Percentiles rank a stretch among this genome's conserved stretches.
phyloP scores from a whole-genome alignment of 2,113 vertebrate genomes.

The Nymphicus hollandicus region DNA sequence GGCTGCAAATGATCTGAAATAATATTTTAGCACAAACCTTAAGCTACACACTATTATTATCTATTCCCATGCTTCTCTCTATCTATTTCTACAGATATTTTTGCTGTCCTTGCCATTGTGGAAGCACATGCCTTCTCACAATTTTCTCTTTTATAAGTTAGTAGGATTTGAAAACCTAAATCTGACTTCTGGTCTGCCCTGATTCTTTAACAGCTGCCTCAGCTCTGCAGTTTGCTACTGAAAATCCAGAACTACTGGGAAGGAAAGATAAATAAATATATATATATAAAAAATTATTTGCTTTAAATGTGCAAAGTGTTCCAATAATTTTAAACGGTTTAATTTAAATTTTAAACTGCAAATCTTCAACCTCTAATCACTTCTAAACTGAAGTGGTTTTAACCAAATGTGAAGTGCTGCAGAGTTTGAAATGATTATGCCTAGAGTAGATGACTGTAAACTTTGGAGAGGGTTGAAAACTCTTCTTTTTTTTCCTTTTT shows the following conservation, averaged over 20 bases:
- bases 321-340: conserved; percentile 76
- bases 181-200: background rate
- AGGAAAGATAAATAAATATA: conserved; percentile 44
- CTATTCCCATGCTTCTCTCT: background rate
- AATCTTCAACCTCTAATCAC: conserved; percentile 79
- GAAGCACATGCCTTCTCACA: background rate
- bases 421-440: conserved; percentile 67
- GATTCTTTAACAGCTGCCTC: background rate
- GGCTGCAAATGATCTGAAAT: background rate
- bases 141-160: background rate
- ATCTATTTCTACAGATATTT: background rate
- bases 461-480: conserved; percentile 60
- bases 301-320: conserved; percentile 73
- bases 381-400: conserved; percentile 78
- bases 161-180: background rate
- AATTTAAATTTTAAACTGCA: conserved; percentile 80
- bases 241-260: conserved; percentile 37
- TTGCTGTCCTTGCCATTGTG: background rate
- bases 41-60: background rate
- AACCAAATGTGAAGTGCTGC: conserved; percentile 74
- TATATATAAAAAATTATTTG: conserved; percentile 68
- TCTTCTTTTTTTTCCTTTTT: background rate
- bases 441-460: conserved; percentile 26
- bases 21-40: conserved; percentile 21
- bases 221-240: background rate